A percentile compares a stretch with the other conserved stretches of the same genome.
These are phyloP conservation scores for Mesorhabditis belari DNA, from an alignment of 2,888 invertebrate species.

Conservation along the genomic window DNA sequence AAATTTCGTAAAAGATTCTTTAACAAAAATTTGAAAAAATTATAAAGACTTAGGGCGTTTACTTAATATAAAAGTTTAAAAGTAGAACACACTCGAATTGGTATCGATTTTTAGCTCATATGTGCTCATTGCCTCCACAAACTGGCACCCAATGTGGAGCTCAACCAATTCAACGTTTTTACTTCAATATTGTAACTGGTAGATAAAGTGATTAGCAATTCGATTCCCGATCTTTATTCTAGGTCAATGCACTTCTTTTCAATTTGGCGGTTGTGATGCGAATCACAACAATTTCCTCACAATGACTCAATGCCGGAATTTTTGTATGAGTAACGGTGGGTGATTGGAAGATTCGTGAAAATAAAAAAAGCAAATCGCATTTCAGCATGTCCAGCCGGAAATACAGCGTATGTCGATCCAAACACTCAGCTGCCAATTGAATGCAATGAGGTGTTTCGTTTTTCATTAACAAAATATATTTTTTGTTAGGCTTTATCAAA, in stretches of 20 bases:
- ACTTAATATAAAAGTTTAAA: too few species aligned
- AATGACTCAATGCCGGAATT: constrained; percentile 35
- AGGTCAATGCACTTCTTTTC: constrained; percentile 37
- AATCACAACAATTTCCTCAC: constrained; percentile 44
- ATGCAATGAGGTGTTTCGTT: constrained; percentile 22
- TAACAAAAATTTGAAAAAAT: too few species aligned
- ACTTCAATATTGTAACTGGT: constrained; percentile 35
- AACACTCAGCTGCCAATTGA: constrained; percentile 34
- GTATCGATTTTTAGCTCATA: constrained; percentile 25
- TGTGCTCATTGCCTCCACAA: constrained; percentile 36
- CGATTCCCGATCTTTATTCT: background rate
- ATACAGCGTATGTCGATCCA: constrained; percentile 38
- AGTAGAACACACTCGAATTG: too few species aligned
- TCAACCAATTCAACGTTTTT: constrained; percentile 12
- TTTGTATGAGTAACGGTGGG: constrained; percentile 27
- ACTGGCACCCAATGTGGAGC: constrained; percentile 30
- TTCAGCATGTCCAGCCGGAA: constrained; percentile 33
- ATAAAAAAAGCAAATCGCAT: background rate
- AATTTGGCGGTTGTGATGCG: constrained; percentile 43
- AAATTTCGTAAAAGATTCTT: too few species aligned
- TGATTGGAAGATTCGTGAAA: background rate
- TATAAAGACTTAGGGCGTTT: too few species aligned
- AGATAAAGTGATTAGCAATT: background rate
- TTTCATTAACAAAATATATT: background rate
- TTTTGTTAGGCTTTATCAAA: constrained; percentile 21